Percentiles rank a stretch among this genome's conserved stretches.
These are phyloP conservation scores for Limonius californicus DNA, from an alignment of 1,140 invertebrate genomes.

Conservation along the genomic window DNA sequence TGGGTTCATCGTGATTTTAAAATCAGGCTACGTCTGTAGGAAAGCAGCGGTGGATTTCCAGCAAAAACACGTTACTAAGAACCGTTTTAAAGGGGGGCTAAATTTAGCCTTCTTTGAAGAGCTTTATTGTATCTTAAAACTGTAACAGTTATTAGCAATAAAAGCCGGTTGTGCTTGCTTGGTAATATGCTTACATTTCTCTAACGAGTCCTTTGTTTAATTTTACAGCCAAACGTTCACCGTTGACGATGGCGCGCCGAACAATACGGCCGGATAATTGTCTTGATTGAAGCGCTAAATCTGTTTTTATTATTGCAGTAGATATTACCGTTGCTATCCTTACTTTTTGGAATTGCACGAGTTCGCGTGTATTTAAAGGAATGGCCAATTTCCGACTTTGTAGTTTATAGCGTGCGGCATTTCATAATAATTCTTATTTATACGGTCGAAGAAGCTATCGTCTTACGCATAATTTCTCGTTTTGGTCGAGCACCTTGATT, in stretches of 20 bases:
- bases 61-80: neutral
- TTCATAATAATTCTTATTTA: neutral
- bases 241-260: neutral
- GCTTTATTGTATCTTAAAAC: slow-evolving; percentile 1
- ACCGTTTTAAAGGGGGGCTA: too few species aligned
- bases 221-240: slow-evolving; percentile 1
- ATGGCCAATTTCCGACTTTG: neutral
- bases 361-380: neutral
- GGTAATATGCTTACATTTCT: slow-evolving; percentile 1
- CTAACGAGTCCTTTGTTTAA: neutral
- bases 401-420: neutral
- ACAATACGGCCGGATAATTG: neutral
- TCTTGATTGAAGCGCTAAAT: slow-evolving; percentile 3
- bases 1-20: too few species aligned
- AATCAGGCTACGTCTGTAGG: too few species aligned
- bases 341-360: neutral
- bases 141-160: neutral
- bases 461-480: too few species aligned
- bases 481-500: too few species aligned
- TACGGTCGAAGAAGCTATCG: too few species aligned
- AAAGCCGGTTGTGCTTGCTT: neutral
- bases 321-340: neutral
- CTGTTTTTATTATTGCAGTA: slow-evolving; percentile 13
- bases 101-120: neutral
- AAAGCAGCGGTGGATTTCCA: neutral